phyloP scores from a whole-genome alignment of 2,113 vertebrate genomes.

The Phyllostomus hastatus region DNA sequence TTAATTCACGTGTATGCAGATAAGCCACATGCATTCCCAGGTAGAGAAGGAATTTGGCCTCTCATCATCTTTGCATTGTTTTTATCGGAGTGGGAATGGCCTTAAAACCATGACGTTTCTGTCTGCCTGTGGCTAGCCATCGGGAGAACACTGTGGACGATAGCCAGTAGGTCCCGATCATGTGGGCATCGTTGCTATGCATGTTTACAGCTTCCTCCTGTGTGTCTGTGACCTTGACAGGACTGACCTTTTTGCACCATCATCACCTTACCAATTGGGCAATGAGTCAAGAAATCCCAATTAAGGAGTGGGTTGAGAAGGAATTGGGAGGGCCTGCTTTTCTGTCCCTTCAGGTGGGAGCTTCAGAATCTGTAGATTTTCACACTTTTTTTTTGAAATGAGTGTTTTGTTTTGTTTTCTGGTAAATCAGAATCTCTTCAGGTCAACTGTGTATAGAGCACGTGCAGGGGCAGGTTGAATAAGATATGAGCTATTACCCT shows the following conservation, averaged over 20 bases:
- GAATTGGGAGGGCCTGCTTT: background rate
- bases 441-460: background rate
- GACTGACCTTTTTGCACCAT: background rate
- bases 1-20: background rate
- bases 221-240: background rate
- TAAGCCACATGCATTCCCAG: no score
- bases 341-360: background rate
- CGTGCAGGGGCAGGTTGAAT: background rate
- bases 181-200: rapidly evolving
- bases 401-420: background rate
- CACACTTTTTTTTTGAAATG: background rate
- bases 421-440: background rate
- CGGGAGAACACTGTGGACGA: background rate
- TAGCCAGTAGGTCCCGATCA: no score
- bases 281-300: background rate
- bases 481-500: background rate
- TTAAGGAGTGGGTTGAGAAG: background rate
- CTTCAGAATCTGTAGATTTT: background rate
- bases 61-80: background rate
- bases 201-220: background rate
- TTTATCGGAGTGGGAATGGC: no score
- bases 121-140: no score
- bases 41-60: background rate
- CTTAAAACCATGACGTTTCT: background rate
- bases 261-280: background rate